Evolutionary conservation across 2,113 vertebrate genomes (phyloP).

Genomic region (Oxyruncus cristatus): DNA sequence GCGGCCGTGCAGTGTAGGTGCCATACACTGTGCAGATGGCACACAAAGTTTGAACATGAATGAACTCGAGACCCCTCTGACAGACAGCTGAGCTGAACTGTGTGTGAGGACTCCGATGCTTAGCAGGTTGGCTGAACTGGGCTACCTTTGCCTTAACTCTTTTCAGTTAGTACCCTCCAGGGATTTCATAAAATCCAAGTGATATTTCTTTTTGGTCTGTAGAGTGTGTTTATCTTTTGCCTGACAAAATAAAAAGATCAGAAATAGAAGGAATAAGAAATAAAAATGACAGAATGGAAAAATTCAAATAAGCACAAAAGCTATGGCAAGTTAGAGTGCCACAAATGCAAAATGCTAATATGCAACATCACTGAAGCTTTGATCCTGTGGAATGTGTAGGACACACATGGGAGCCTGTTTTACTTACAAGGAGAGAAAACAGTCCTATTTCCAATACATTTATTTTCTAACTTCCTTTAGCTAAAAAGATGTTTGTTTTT

Average conservation of each 20-base stretch:
- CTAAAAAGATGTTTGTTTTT: not conserved
- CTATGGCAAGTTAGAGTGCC: not conserved
- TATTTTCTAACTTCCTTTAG: not conserved
- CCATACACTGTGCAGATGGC: not conserved
- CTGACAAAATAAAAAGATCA: not conserved
- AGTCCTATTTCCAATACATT: not conserved
- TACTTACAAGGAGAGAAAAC: not conserved
- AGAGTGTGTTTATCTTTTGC: not conserved
- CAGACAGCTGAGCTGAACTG: not conserved
- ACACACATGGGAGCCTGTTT: not conserved
- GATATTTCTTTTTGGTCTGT: not conserved
- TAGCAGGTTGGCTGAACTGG: not conserved
- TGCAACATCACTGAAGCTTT: not conserved
- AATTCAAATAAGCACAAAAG: not conserved
- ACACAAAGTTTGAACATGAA: not conserved
- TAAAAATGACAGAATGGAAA: not conserved
- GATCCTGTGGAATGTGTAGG: not conserved
- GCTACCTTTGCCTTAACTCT: not conserved
- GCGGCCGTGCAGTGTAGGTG: fast-evolving
- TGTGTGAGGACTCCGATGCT: not conserved
- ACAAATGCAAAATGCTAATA: not conserved
- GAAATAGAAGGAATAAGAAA: not conserved
- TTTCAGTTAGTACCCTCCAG: not conserved
- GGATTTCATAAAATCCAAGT: not conserved
- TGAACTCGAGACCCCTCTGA: not conserved